These are phyloP conservation scores for Zaprionus bogoriensis DNA, from an alignment of 2,888 invertebrate species.

Conservation along the genomic window DNA sequence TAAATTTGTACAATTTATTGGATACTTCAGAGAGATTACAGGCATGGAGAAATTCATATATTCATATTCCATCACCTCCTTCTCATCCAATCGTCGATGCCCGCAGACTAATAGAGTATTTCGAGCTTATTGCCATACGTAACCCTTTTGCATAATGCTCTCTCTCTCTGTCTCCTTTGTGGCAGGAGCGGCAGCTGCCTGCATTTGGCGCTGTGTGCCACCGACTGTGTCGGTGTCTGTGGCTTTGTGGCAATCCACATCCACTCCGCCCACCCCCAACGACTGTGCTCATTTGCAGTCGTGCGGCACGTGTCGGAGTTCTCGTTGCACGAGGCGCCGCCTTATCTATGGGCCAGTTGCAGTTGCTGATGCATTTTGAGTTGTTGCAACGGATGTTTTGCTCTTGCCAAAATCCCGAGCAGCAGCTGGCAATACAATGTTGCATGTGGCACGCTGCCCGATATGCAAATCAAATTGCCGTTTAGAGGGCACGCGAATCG, in stretches of 20 bases:
- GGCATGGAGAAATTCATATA: too few species aligned
- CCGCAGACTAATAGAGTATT: too few species aligned
- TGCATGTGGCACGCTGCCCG: conserved; percentile 5
- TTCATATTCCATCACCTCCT: too few species aligned
- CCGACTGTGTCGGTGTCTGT: neutral
- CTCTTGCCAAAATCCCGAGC: too few species aligned
- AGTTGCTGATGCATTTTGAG: conserved; percentile 10
- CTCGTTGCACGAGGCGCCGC: conserved; percentile 2
- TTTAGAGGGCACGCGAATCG: conserved; percentile 53
- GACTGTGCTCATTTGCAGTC: conserved; percentile 57
- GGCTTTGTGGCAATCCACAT: conserved; percentile 38
- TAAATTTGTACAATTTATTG: too few species aligned
- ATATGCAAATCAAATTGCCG: conserved; percentile 58
- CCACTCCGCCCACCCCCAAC: too few species aligned
- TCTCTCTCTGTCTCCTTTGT: too few species aligned
- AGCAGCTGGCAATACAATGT: neutral
- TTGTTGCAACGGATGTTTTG: neutral
- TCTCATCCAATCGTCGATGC: too few species aligned
- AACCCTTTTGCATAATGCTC: neutral
- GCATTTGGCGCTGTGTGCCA: neutral
- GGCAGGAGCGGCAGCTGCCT: too few species aligned
- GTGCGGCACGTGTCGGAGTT: conserved; percentile 39
- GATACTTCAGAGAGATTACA: too few species aligned
- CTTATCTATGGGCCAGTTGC: conserved; percentile 7
- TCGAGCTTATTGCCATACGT: neutral